phyloP scores from a whole-genome alignment of 2,888 invertebrate species.

The Pristionchus mayeri region DNA sequence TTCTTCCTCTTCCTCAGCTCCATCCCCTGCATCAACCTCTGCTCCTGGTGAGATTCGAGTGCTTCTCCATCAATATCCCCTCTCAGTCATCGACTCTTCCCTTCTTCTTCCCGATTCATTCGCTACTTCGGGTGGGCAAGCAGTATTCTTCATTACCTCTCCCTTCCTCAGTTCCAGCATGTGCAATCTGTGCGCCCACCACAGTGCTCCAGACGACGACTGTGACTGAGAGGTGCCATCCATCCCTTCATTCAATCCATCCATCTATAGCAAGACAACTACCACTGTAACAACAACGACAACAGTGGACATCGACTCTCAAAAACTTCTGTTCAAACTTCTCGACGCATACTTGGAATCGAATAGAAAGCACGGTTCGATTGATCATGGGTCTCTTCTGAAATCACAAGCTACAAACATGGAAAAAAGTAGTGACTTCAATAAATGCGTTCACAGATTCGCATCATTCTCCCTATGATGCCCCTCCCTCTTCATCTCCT shows the following conservation, averaged over 20 bases:
- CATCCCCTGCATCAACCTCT: not conserved
- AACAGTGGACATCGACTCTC: not conserved
- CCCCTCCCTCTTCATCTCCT: not conserved
- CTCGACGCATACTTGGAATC: conserved; percentile 22
- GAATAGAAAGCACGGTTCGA: not conserved
- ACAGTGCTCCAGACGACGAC: conserved; percentile 25
- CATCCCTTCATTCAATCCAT: not conserved
- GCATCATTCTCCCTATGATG: conserved; percentile 10
- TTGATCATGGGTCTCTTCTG: too few relatives aligned
- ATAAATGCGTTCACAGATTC: not conserved
- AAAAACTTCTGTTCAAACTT: not conserved
- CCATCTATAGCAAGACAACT: not conserved
- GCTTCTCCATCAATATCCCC: not conserved
- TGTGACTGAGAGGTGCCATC: not conserved
- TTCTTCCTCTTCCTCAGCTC: not conserved
- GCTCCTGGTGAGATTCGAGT: not conserved
- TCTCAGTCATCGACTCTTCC: not conserved
- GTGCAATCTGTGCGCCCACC: not conserved
- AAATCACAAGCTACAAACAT: too few relatives aligned
- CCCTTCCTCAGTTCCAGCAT: not conserved
- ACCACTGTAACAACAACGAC: conserved; percentile 22
- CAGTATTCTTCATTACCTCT: not conserved
- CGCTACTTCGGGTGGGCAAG: not conserved
- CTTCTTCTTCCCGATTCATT: not conserved
- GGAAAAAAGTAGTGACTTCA: not conserved